Conservation (phyloP, 1,140 invertebrate genomes). For the Uloborus diversus region DNA sequence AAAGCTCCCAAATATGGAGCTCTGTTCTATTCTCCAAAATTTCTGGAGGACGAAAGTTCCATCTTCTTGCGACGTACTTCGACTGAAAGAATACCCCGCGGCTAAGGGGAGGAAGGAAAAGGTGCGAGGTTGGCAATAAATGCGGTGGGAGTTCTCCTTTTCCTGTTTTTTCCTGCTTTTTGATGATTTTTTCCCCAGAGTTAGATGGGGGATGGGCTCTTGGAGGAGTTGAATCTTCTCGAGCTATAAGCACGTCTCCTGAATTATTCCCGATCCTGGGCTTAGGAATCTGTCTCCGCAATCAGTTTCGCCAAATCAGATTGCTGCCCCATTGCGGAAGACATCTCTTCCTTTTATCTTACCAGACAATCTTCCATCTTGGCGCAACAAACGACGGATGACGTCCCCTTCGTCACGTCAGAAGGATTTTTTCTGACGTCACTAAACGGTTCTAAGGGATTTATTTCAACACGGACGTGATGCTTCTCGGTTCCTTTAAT, state of each 20-base stretch:
- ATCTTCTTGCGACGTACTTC: conserved; percentile 23
- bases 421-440: no score
- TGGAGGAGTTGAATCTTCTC: background rate
- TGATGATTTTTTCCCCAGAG: no score
- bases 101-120: background rate
- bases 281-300: conserved; percentile 49
- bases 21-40: conserved; percentile 21
- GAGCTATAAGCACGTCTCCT: conserved; percentile 32
- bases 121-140: conserved; percentile 38
- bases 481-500: no score
- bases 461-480: no score
- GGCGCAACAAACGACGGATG: no score
- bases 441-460: no score
- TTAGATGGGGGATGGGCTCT: background rate
- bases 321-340: conserved; percentile 27
- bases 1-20: no score
- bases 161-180: background rate
- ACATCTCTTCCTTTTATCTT: background rate
- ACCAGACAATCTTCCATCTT: no score
- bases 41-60: no score
- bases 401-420: no score
- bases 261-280: conserved; percentile 50
- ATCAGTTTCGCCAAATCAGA: conserved; percentile 49
- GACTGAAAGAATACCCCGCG: conserved; percentile 17
- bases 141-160: conserved; percentile 12